Base-by-base conservation (phyloP, 2,888 invertebrate species). In the Cistogaster globosa region DNA sequence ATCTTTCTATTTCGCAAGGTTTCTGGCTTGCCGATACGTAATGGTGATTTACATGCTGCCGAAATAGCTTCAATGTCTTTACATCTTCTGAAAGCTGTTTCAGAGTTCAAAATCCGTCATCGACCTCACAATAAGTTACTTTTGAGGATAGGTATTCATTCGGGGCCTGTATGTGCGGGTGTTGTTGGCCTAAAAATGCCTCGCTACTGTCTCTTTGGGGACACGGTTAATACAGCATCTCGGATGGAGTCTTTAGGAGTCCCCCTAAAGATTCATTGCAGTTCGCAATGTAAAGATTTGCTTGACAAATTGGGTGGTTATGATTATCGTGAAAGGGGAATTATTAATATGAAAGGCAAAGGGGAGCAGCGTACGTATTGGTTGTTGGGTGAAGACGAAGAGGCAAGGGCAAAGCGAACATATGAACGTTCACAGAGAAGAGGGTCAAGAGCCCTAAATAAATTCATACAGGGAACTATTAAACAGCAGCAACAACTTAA, bases 21-120 rank as follows among this genome's bases (percentile, higher is more conserved):
- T 38, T 96, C 96, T 32, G 98, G 98, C 0, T 93, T 98, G 53
- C 98, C 98, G 0, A 95, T 97, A 76, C 94, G 97, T 83, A 98
- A 98, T 92, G 97, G 97, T 42, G 96, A 96, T 89, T 94, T 95
- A 76, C 98, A 99, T 92, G 98, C 98, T 0, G 96, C 97, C 2
- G 98, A 98, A 93, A 97, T 98, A 87, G 97, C 98, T 14, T 96
- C 97, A 12, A 98, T 98, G 98, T 98, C 98, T 1, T 92, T 98
- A 74, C 96, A 97, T 87, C 93, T 99, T 74, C 93, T 98, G 57
- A 95, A 96, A 42, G 96, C 97, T 67, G 96, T 98, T 67, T 94
- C 96, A 88, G 95, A 96, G 88, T 98, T 99, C 93, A 95, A 95
- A 88, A 97, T 99, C 84, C 94, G 97, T 6, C 98, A 98, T 92